A percentile compares a stretch with the other conserved stretches of the same genome.
Conservation (phyloP, 2,888 invertebrate genomes). For the Cosmia trapezina region DNA sequence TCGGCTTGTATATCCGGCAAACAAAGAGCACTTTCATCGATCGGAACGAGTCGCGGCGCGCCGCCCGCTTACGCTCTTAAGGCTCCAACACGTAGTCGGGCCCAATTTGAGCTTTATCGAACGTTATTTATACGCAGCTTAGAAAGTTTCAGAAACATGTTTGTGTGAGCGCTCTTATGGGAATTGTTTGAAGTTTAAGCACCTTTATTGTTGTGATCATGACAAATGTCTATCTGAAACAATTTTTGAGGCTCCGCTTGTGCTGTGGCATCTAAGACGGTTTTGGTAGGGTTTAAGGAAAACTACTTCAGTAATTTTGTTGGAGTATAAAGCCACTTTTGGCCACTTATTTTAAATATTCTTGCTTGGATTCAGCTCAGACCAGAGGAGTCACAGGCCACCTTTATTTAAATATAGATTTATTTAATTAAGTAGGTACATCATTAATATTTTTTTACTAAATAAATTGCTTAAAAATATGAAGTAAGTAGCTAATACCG, state of each 20-base stretch:
- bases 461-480: not conserved
- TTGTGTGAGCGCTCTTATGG: slow-evolving; percentile 84
- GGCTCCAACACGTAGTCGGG: slow-evolving; percentile 68
- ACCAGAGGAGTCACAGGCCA: not conserved
- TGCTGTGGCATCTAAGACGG: not conserved
- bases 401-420: not conserved
- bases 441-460: not conserved
- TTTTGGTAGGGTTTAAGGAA: slow-evolving; percentile 43
- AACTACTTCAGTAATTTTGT: slow-evolving; percentile 24
- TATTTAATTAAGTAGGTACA: not conserved
- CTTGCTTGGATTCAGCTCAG: slow-evolving; percentile 18
- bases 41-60: slow-evolving; percentile 76
- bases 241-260: slow-evolving; percentile 27
- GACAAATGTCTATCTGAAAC: slow-evolving; percentile 43
- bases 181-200: slow-evolving; percentile 82
- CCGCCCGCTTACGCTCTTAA: slow-evolving; percentile 82
- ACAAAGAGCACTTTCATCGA: slow-evolving; percentile 89
- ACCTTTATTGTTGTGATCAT: slow-evolving; percentile 77
- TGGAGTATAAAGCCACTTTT: slow-evolving; percentile 37
- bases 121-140: slow-evolving; percentile 88
- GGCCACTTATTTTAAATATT: slow-evolving; percentile 35
- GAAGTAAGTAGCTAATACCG: not conserved
- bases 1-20: slow-evolving; percentile 87
- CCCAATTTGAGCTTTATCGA: slow-evolving; percentile 86
- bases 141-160: slow-evolving; percentile 86